Percentiles rank a stretch among this genome's conserved stretches.
phyloP scores from a whole-genome alignment of 2,113 vertebrate genomes.

The Onychorhynchus coronatus region DNA sequence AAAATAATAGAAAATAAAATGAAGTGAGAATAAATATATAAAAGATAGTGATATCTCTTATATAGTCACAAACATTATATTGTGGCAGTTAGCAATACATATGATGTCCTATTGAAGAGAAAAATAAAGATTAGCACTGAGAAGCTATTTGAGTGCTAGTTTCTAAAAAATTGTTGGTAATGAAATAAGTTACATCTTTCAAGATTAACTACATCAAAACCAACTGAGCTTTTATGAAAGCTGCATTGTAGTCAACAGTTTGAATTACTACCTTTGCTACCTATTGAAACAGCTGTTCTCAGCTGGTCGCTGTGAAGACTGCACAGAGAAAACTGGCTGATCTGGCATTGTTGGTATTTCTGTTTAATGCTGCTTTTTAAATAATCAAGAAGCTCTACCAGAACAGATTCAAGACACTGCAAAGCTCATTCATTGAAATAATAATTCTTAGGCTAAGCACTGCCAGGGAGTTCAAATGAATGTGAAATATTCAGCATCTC shows the following conservation, averaged over 20 bases:
- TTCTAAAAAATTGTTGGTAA: background rate
- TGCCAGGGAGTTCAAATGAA: background rate
- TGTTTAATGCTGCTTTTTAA: background rate
- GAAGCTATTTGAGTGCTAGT: background rate
- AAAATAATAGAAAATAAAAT: background rate
- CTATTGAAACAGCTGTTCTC: background rate
- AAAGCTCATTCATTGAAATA: background rate
- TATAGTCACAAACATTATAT: background rate
- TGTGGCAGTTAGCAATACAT: background rate
- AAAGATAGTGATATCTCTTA: background rate
- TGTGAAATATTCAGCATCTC: background rate
- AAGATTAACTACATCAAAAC: background rate
- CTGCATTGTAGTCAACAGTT: background rate
- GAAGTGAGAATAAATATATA: background rate
- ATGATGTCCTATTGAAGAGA: background rate
- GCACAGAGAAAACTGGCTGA: background rate
- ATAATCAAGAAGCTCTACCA: background rate
- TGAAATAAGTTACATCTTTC: background rate
- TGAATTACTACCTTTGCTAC: background rate
- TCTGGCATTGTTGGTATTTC: background rate
- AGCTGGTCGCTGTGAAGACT: background rate
- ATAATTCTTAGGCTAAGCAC: background rate
- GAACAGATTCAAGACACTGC: background rate
- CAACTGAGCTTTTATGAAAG: background rate
- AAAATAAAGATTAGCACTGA: background rate